phyloP scores from a whole-genome alignment of 2,113 vertebrate genomes.

The Macaca mulatta region DNA sequence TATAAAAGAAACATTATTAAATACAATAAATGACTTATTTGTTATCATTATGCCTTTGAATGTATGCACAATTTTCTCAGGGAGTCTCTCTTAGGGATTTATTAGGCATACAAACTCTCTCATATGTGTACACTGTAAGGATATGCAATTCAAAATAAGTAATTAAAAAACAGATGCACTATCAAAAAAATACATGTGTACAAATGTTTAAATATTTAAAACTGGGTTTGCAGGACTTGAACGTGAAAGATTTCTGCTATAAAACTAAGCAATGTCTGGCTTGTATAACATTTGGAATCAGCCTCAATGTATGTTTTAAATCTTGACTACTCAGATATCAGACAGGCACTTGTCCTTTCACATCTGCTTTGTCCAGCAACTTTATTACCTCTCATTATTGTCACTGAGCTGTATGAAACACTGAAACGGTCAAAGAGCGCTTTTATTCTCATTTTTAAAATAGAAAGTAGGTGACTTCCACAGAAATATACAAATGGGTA shows the following conservation, averaged over 20 bases:
- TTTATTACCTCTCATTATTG: background rate
- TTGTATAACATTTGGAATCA: background rate
- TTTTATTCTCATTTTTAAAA: background rate
- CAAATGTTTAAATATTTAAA: background rate
- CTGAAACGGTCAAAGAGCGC: background rate
- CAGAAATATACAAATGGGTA: background rate
- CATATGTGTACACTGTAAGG: background rate
- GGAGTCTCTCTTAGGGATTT: background rate
- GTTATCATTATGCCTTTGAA: background rate
- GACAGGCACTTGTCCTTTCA: background rate
- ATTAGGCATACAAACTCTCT: background rate
- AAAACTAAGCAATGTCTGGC: background rate
- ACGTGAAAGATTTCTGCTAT: background rate
- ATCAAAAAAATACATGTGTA: background rate
- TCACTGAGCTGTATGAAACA: background rate
- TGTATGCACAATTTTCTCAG: background rate
- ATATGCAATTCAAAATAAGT: background rate
- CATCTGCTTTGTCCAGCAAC: background rate
- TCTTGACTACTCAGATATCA: background rate
- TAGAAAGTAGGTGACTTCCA: background rate
- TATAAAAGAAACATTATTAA: background rate
- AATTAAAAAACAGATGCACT: background rate
- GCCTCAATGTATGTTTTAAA: background rate
- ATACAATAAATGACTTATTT: background rate
- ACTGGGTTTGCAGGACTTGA: background rate